These are phyloP conservation scores for Poecilia velifera DNA, from an alignment of 2,797 vertebrate species.

Conservation along the genomic window DNA sequence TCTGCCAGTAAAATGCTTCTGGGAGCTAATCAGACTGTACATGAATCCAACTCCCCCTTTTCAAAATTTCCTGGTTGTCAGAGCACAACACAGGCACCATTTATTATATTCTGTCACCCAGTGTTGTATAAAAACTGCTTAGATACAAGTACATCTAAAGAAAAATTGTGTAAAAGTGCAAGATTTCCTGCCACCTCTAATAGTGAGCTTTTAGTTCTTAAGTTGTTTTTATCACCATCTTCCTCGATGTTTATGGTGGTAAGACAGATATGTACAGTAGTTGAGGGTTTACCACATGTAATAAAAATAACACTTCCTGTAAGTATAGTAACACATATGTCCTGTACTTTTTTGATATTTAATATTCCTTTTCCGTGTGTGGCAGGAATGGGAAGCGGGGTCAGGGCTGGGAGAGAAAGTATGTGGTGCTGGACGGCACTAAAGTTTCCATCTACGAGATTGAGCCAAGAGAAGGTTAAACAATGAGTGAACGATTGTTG, in stretches of 20 bases:
- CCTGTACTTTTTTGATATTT: background rate
- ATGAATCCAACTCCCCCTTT: background rate
- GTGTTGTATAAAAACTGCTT: background rate
- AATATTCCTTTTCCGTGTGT: slow-evolving; percentile 16
- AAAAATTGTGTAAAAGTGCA: too few relatives aligned
- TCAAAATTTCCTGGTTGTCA: background rate
- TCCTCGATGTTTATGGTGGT: too few relatives aligned
- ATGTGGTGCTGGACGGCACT: slow-evolving; percentile 93
- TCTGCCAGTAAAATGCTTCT: background rate
- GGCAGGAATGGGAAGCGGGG: slow-evolving; percentile 96
- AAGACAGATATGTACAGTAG: too few relatives aligned
- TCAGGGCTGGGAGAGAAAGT: slow-evolving; percentile 98
- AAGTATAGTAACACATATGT: background rate
- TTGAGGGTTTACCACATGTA: background rate
- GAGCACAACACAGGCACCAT: background rate
- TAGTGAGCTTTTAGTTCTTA: too few relatives aligned
- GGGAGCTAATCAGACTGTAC: background rate
- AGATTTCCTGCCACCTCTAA: too few relatives aligned
- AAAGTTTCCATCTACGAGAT: slow-evolving; percentile 94
- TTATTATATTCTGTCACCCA: background rate
- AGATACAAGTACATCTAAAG: background rate
- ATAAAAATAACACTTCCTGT: background rate
- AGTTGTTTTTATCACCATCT: too few relatives aligned
- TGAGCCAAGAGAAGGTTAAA: slow-evolving; percentile 95
- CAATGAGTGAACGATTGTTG: background rate